Base-by-base conservation (phyloP, 2,888 invertebrate species). In the Lycocerus yunnanus region DNA sequence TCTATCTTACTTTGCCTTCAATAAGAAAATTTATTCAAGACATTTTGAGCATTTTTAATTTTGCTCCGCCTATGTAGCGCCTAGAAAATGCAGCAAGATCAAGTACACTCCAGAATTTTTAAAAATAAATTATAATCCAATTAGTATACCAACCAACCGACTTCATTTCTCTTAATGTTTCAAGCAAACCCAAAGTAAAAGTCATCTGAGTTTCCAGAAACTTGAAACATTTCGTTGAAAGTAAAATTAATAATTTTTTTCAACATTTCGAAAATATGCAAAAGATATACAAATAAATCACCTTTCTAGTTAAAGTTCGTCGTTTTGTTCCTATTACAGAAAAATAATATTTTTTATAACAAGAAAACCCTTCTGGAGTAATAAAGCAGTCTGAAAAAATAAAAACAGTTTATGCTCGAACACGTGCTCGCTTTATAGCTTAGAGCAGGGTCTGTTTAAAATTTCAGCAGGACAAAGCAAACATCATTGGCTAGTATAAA, bases 341-440 rank as follows among this genome's bases (percentile, higher is more conserved):
- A 73, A 76, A 70, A 73, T 73, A 61, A 72, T 72, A 70, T 73
- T 73, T 73, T 72, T 75, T 75, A 75, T 75, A 75, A 75, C 72
- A 75, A 69, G 72, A 69, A 69, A 75, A 75, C 75, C 72, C 75
- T 75, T 75, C 75, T 69, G 72, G 75, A 72, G 75, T 69, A 75
- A 75, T 75, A 75, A 75, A 75, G 69, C 72, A 72, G 75, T 75
- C 75, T 75, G 69, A 72, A 82, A 82, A 82, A 83, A 83, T 81
- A 82, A 82, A 83, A 83, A 81, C 82, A 83, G 81, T 83, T 83
- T 83, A 83, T 83, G 82, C 82, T 72, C 78, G 80, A 82, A 81
- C 82, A 83, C 81, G 82, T 81, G 82, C 82, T 80, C 79, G 78
- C 79, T 83, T 83, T 83, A 83, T 80, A 80, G 80, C 82, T 77